Evolutionary conservation across 2,113 vertebrate genomes (phyloP).

Genomic region (Lasiurus cinereus): DNA sequence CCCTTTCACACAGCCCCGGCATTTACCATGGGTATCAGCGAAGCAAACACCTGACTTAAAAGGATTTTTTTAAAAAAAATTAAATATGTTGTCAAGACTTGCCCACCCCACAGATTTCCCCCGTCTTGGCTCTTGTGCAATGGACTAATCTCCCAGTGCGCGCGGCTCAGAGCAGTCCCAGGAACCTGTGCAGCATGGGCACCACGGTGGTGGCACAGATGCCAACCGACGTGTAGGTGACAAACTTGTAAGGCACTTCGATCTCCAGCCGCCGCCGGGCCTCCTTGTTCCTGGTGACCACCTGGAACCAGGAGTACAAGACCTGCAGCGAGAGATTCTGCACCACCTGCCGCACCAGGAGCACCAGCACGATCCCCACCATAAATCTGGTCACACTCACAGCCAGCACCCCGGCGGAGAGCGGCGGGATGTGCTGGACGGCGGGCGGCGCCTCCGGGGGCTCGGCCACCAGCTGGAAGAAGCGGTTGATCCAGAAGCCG

Average conservation of each 20-base stretch:
- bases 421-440: slow-evolving; percentile 73
- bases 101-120: neutral
- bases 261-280: slow-evolving; percentile 92
- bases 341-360: slow-evolving; percentile 88
- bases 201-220: slow-evolving; percentile 91
- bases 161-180: slow-evolving; percentile 90
- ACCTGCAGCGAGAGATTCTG: slow-evolving; percentile 87
- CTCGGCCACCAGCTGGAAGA: slow-evolving; percentile 79
- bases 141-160: neutral
- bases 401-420: slow-evolving; percentile 58
- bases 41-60: neutral
- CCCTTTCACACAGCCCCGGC: neutral
- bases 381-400: slow-evolving; percentile 84
- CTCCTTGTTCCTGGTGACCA: slow-evolving; percentile 82
- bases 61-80: neutral
- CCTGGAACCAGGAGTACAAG: slow-evolving; percentile 89
- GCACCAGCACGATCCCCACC: slow-evolving; percentile 87
- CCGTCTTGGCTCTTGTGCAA: neutral
- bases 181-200: slow-evolving; percentile 88
- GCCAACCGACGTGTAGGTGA: slow-evolving; percentile 92
- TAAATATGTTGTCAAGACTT: neutral
- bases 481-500: slow-evolving; percentile 94
- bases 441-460: slow-evolving; percentile 85
- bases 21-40: neutral
- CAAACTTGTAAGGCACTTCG: slow-evolving; percentile 95